Percentiles rank a stretch among this genome's conserved stretches.
phyloP scores from a whole-genome alignment of 2,888 invertebrate genomes.

The Ophion slaviceki region DNA sequence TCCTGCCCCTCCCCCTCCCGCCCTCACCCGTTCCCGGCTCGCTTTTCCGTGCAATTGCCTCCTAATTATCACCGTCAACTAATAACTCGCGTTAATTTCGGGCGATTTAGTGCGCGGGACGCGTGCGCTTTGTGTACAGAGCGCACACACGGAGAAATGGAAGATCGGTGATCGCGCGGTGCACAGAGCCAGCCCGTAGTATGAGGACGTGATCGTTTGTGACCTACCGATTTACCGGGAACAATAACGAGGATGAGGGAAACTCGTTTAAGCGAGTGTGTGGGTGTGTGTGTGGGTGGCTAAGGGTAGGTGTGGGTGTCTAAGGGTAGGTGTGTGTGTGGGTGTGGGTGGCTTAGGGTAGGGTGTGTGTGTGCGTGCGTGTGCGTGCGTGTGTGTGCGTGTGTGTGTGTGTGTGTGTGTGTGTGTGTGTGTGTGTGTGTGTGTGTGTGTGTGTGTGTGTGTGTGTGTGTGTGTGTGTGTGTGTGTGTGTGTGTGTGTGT shows the following conservation, averaged over 20 bases:
- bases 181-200: background rate
- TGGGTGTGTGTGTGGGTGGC: background rate
- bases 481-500: too few relatives aligned
- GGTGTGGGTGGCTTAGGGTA: too few relatives aligned
- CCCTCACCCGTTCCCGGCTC: constrained; percentile 51
- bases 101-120: constrained; percentile 80
- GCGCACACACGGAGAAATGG: constrained; percentile 24
- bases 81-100: constrained; percentile 83
- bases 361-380: too few relatives aligned
- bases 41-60: constrained; percentile 82
- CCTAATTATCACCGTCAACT: constrained; percentile 82
- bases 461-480: too few relatives aligned
- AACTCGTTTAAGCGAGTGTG: constrained; percentile 15
- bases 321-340: too few relatives aligned
- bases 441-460: too few relatives aligned
- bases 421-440: background rate
- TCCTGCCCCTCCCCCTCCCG: background rate
- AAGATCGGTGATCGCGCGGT: constrained; percentile 32
- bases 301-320: background rate
- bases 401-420: background rate
- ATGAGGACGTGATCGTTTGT: constrained; percentile 41
- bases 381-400: too few relatives aligned
- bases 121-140: constrained; percentile 57
- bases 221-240: constrained; percentile 56
- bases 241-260: constrained; percentile 26